Base-by-base conservation (phyloP, 2,888 invertebrate species). In the Drosophila subsilvestris region DNA sequence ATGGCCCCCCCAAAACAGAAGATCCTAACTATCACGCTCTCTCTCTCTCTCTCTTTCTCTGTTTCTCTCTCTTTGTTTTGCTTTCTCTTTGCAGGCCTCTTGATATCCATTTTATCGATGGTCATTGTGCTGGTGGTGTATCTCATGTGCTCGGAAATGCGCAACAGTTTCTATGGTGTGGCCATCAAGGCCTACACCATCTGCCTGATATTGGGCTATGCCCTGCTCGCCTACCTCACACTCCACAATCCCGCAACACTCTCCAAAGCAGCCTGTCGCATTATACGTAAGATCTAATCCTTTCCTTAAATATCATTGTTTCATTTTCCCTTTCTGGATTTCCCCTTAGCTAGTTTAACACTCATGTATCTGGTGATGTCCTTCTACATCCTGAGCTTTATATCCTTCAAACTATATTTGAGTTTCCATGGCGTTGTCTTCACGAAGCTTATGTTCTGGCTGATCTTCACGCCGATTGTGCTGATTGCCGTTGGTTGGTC, bases 151-250 rank as follows among this genome's bases (percentile, higher is more conserved):
- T 86, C 85, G n/a, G 83, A 87, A 59, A 75, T 90, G 77, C 83
- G 91, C 45, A 90, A 90, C 53, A 90, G 89, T 3, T 90, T 90
- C 72, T 90, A 90, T 44, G 90, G 90, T 29, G 84, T 89, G 5
- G 91, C 91, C 18, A 80, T 90, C 60, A 89, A 89, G 61, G 78
- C 89, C 3, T 90, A 90, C 27, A 62, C 84, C 12, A 69, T 88
- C 8, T 90, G 89, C 62, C 79, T 90, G 65, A 86, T 90, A 42
- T 68, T 90, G 58, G 90, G 90, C 32, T 90, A 90, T 29, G 89
- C 87, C 0, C 65, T 90, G 17, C 50, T 90, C 77, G 89, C 86
- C 5, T 87, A 90, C 48, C 69, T 90, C 20, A 89, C 87, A 0
- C 67, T 90, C 0, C 90, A 89, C 44, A 75, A 90, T 76, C 91